Evolutionary conservation across 2,113 vertebrate species (phyloP).

Genomic region (Sclerurus mexicanus): DNA sequence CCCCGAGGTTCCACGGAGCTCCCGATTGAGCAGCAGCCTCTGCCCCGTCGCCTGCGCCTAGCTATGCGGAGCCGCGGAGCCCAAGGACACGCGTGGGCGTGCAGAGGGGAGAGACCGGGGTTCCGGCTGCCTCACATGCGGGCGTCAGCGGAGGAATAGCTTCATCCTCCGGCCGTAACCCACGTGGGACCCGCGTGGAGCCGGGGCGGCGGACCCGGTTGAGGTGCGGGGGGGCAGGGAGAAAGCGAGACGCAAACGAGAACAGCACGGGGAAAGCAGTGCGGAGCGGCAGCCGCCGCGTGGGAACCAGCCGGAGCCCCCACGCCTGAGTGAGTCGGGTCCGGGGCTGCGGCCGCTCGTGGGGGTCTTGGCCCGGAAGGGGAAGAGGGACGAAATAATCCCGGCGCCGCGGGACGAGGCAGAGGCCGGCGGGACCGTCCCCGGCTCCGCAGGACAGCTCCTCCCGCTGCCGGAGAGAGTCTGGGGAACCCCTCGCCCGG

Average conservation of each 20-base stretch:
- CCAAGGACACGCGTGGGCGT: not conserved
- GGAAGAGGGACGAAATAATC: not conserved
- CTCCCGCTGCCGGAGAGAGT: not conserved
- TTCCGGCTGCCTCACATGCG: not conserved
- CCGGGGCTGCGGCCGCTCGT: not conserved
- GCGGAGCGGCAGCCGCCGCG: not conserved
- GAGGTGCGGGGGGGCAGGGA: not conserved
- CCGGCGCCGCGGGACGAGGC: not conserved
- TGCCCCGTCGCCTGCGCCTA: not conserved
- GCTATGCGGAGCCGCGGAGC: not conserved
- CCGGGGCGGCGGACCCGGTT: too few relatives aligned
- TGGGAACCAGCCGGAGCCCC: not conserved
- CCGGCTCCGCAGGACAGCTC: not conserved
- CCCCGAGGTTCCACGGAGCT: not conserved
- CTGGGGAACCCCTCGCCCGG: too few relatives aligned
- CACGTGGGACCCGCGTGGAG: not conserved
- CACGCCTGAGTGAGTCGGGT: not conserved
- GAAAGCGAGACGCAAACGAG: constrained; percentile 15
- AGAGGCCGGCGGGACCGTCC: not conserved
- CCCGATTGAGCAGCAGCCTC: not conserved
- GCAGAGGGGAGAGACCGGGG: not conserved
- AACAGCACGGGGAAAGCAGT: not conserved
- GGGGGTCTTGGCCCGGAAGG: not conserved
- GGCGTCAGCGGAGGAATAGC: not conserved
- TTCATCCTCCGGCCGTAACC: not conserved